Evolutionary conservation across 2,113 vertebrate species (phyloP), one percentile per base, ranked within the genome.

Genomic region (Odocoileus hemionus): DNA sequence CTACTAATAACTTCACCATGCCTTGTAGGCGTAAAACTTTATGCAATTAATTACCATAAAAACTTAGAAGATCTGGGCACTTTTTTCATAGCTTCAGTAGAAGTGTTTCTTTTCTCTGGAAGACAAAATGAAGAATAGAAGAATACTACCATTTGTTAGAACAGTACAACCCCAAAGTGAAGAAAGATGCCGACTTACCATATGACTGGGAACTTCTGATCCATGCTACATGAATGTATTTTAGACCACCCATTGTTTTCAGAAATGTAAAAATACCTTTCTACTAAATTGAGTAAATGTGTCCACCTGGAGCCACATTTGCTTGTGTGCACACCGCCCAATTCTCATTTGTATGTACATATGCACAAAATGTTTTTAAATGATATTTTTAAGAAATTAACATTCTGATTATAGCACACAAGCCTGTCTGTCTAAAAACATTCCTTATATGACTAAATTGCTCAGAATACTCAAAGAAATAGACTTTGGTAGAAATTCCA

Each of bases 301-400:
- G 91, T 98, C 98, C 97, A 98, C 97, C 97, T 98, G 98, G 97
- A 97, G 16, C 60, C 84, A 85, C 97, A 97, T 92, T 97, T 97
- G 97, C 97, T 92, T 95, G 54, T 97, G 83, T 95, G 84, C 86
- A 92, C 88, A 90, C 58, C 93, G 93, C 97, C 97, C 74, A 57
- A 17, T 92, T 97, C 97, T 97, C 97, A 95, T 98, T 97, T 97
- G 82, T 95, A 60, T 11, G 2, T 93, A 87, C 97, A 97, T 97
- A 96, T 97, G 97, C 89, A 95, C 96, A 96, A 95, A 94, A 57
- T 95, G 86, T 45, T 96, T 94, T 96, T 17, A 94, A 61, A 88
- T 89, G 47, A 91, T 96, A 92, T 95, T 97, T 97, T 97, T 82
- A 89, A 96, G 79, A 97, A 96, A 96, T 95, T 97, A 89, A 50